phyloP scores from a whole-genome alignment of 2,888 invertebrate genomes.

The Meta bourneti region DNA sequence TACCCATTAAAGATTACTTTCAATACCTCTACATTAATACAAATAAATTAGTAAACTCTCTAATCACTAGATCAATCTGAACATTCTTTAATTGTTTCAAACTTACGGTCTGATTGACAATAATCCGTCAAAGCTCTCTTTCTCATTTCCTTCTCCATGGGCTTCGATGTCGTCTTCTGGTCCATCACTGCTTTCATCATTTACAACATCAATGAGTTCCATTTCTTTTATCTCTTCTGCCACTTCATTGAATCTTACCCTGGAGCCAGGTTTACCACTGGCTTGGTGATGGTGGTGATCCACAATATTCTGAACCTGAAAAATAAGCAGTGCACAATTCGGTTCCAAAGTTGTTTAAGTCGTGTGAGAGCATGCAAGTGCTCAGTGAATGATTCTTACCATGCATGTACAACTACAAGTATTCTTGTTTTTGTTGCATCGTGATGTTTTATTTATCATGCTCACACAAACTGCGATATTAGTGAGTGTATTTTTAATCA shows the following conservation, averaged over 20 bases:
- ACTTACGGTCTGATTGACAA: constrained; percentile 82
- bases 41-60: no score
- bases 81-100: neutral
- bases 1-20: no score
- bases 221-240: constrained; percentile 73
- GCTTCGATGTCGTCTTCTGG: neutral
- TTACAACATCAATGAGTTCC: constrained; percentile 50
- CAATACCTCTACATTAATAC: no score
- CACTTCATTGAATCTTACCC: constrained; percentile 91
- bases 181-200: neutral
- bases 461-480: no score
- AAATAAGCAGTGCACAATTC: neutral
- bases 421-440: no score
- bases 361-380: no score
- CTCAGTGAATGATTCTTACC: no score
- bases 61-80: no score
- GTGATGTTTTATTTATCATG: no score
- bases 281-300: constrained; percentile 91
- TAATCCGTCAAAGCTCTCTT: constrained; percentile 79
- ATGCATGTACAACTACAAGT: no score
- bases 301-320: constrained; percentile 94
- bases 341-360: no score
- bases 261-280: constrained; percentile 85
- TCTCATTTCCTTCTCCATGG: constrained; percentile 8
- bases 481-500: no score